Percentiles rank a stretch among this genome's conserved stretches.
These are phyloP conservation scores for Fundulus diaphanus DNA, from an alignment of 2,797 vertebrate species.

Conservation along the genomic window DNA sequence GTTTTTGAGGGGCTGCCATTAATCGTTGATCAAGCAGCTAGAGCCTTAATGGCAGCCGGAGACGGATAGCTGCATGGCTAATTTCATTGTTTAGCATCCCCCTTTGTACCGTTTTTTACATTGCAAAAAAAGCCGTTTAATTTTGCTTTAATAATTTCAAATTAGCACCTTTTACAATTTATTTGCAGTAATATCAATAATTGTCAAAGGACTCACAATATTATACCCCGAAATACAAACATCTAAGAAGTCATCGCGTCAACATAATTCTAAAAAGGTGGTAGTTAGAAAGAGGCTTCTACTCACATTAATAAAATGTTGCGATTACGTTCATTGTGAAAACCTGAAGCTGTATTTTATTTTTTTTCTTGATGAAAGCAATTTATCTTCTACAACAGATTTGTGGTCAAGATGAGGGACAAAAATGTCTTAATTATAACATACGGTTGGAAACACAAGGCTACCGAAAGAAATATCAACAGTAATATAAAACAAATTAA, in stretches of 20 bases:
- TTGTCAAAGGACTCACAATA: neutral
- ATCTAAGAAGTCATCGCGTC: neutral
- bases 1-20: neutral
- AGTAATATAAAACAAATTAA: neutral
- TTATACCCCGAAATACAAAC: neutral
- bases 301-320: neutral
- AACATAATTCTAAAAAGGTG: neutral
- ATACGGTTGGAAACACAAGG: neutral
- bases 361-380: neutral
- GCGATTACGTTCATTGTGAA: neutral
- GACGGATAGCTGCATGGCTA: neutral
- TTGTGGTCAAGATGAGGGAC: neutral
- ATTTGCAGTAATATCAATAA: neutral
- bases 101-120: constrained; percentile 32
- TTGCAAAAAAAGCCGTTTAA: constrained; percentile 4
- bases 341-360: neutral
- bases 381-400: neutral
- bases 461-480: neutral
- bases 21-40: neutral
- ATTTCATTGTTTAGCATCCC: neutral
- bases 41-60: neutral
- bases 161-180: neutral
- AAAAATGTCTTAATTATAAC: neutral
- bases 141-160: neutral
- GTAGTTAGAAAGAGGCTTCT: neutral